These are phyloP conservation scores for Abrostola tripartita DNA, from an alignment of 2,888 invertebrate species.

Conservation along the genomic window DNA sequence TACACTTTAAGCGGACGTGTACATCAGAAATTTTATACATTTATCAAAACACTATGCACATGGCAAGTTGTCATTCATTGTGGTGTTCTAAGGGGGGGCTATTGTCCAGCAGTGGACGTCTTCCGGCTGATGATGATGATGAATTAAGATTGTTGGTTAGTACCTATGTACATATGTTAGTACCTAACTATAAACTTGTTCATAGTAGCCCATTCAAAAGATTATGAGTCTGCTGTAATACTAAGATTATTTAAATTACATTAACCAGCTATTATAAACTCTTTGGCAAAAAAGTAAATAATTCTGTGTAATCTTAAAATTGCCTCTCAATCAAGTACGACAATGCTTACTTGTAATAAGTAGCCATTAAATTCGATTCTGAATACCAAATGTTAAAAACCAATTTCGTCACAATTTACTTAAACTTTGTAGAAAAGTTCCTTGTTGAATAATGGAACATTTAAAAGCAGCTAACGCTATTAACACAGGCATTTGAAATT, in stretches of 20 bases:
- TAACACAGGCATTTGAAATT: constrained; percentile 42
- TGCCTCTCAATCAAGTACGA: background rate
- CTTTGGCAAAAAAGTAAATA: background rate
- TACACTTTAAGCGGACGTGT: background rate
- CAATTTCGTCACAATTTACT: constrained; percentile 22
- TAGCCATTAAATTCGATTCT: constrained; percentile 22
- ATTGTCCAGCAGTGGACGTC: too few species aligned
- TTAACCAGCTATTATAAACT: background rate
- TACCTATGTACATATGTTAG: too few species aligned
- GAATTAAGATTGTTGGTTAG: too few species aligned
- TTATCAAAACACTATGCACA: too few species aligned
- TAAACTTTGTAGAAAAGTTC: constrained; percentile 24
- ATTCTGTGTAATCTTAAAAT: background rate
- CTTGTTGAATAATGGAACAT: constrained; percentile 39
- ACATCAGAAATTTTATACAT: background rate
- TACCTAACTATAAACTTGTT: too few species aligned
- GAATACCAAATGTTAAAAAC: constrained; percentile 25
- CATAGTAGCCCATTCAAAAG: too few species aligned
- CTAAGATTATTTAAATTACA: background rate
- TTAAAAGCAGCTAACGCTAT: constrained; percentile 35
- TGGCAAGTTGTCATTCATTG: too few species aligned
- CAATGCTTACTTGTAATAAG: constrained; percentile 14
- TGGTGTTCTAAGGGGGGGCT: too few species aligned
- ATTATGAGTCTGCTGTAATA: too few species aligned
- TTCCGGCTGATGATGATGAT: too few species aligned